Evolutionary conservation across 1,140 invertebrate species (phyloP).

Genomic region (Euura lappo): DNA sequence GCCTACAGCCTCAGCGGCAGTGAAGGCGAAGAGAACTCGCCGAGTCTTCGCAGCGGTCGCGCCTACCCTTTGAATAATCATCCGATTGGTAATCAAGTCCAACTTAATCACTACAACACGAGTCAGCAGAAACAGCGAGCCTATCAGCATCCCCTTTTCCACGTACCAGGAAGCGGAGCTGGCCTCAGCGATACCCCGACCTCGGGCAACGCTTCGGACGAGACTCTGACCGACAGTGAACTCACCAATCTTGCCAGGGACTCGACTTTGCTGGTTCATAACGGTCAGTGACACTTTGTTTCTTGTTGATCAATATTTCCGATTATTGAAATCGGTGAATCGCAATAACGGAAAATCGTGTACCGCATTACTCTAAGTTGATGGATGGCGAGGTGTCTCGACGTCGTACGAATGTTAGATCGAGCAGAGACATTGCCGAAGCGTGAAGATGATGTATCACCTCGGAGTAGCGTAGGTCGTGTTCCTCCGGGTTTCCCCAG

Average conservation of each 20-base stretch:
- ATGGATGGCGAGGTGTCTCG: constrained; percentile 44
- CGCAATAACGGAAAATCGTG: constrained; percentile 49
- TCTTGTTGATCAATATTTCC: neutral
- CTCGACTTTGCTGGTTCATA: constrained; percentile 78
- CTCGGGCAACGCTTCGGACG: constrained; percentile 81
- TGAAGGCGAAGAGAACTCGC: constrained; percentile 67
- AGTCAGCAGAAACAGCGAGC: constrained; percentile 61
- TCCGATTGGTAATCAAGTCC: constrained; percentile 45
- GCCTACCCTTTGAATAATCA: constrained; percentile 50
- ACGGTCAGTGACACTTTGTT: constrained; percentile 66
- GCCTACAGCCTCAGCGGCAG: constrained; percentile 70
- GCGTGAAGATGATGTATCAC: constrained; percentile 44
- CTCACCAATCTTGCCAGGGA: constrained; percentile 75
- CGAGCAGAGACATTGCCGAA: neutral
- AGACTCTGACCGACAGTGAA: constrained; percentile 81
- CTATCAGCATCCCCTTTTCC: constrained; percentile 58
- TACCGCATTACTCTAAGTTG: constrained; percentile 53
- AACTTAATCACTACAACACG: constrained; percentile 55
- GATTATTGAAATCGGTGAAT: constrained; percentile 32
- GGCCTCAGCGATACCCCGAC: constrained; percentile 78
- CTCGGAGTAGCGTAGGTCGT: constrained; percentile 25
- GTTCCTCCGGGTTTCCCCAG: constrained; percentile 10
- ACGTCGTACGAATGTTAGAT: neutral
- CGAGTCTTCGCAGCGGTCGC: constrained; percentile 46
- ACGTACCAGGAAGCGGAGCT: constrained; percentile 61